These are phyloP conservation scores for Malacoraja senta DNA, from an alignment of 2,797 vertebrate genomes.

Conservation along the genomic window DNA sequence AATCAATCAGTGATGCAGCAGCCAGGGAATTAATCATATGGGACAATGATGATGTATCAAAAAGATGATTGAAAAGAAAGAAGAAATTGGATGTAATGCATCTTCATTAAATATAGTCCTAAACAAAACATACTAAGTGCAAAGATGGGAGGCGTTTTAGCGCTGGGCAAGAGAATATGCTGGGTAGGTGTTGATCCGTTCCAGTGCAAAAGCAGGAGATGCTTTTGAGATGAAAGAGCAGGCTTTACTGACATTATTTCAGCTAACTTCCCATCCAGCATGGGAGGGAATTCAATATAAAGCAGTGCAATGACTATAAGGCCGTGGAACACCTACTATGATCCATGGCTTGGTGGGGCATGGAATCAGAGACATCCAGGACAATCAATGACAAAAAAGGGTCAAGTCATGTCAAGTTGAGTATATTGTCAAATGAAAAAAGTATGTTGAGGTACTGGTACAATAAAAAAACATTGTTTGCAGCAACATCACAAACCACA, in stretches of 20 bases:
- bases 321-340: background rate
- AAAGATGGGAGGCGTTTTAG: background rate
- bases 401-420: no score
- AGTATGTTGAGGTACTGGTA: no score
- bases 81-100: background rate
- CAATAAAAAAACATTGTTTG: no score
- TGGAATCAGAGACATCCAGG: background rate
- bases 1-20: slow-evolving; percentile 7
- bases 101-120: background rate
- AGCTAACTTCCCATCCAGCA: background rate
- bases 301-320: background rate
- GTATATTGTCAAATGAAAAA: no score
- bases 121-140: background rate
- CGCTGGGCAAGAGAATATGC: background rate
- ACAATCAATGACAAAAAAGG: no score
- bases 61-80: slow-evolving; percentile 18
- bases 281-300: background rate
- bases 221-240: background rate
- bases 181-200: background rate
- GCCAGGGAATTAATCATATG: slow-evolving; percentile 23
- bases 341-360: background rate
- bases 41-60: background rate
- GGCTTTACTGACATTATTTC: background rate
- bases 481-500: no score
- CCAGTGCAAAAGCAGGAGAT: background rate